Base-by-base conservation (phyloP, 2,113 vertebrate species). In the Athene noctua region DNA sequence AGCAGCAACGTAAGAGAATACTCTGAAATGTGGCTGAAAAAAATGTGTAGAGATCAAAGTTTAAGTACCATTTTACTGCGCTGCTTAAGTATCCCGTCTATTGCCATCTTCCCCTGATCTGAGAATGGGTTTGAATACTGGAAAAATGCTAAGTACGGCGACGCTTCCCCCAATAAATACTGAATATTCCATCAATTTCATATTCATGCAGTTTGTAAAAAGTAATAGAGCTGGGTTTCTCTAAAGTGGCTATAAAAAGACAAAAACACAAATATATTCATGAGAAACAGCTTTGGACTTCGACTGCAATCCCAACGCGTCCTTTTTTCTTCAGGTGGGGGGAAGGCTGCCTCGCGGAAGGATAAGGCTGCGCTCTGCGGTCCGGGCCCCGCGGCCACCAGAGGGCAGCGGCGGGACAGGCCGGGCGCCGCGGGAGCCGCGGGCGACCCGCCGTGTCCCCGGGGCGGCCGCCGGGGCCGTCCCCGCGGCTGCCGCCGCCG, bases 61-160 rank as follows among this genome's bases (percentile, higher is more conserved):
- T 97, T 95, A 97, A 96, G 81, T 85, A 14, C 83, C 82, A 25
- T 97, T 97, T 96, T 91, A 97, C 78, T 57, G 79, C 61, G 16
- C 29, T 36, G 95, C 63, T 80, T 55, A 88, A 88, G 63, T 73
- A 70, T 32, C 80, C 80, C 36, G 88, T 7, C 52, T 63, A 19
- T 74, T 83, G 91, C 68, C 86, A 18, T 82, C 90, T 93, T 80
- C 63, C 81, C 8, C 58, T 20, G 44, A 88, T 42, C 27, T 26
- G 52, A 59, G 92, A 87, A 40, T 5, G 42, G 16, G 40, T 62
- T 78, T 17, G n/a, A 49, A 30, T 38, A 30, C 65, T 74, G 59
- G 51, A 63, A 61, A 82, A 77, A 46, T 42, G 81, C 57, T 54
- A 29, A 59, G 49, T 42, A 6, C 5, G 14, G 61, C 65, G 19